Base-by-base conservation (phyloP, 2,113 vertebrate genomes). In the Sphaerodactylus townsendi region DNA sequence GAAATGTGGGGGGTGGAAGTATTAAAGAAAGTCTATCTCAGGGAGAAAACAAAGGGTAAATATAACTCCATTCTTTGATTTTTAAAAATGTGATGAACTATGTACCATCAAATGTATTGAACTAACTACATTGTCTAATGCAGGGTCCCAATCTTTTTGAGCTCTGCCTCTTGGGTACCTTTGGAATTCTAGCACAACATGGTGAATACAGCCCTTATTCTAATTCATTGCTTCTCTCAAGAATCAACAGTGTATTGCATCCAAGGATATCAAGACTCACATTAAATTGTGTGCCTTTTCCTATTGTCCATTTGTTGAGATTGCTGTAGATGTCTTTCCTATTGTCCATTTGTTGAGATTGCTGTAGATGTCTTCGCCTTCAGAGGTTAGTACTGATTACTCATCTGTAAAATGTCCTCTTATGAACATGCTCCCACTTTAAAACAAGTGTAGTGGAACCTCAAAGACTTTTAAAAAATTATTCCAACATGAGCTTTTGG, bases 191-290 rank as follows among this genome's bases (percentile, higher is more conserved):
- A 15, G 17, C 14, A 53, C 50, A 53, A 17, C 11, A 53, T 53
- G 50, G 50, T 14, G 11, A 15, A 3, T 14, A 17, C 50, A 53
- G 5, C 74, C 19, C 77, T 21, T 83, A 46, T 14, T 79, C 23
- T 87, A 82, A 46, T 83, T 46, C 3, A 66, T n/a, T 80, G 14
- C 68, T 23, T 76, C 73, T 28, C 4, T 87, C 82, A 23, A 7
- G 77, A 75, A 15, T 82, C 72, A 73, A 13, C 80, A 62, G 75
- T 88, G 73, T 50, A 84, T 19, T 59, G 14, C 50, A 83, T 77
- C 21, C 33, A 83, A 48, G 21, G 37, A 17, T 87, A 35, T 81
- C 88, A 89, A 82, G 83, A 70, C 14, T 92, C 68, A 79, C 50
- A 83, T 77, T 79, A 84, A 69, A 77, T 59, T 59, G 15, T 59